Base-by-base conservation (phyloP, 2,113 vertebrate species). In the Microcebus jonahi region DNA sequence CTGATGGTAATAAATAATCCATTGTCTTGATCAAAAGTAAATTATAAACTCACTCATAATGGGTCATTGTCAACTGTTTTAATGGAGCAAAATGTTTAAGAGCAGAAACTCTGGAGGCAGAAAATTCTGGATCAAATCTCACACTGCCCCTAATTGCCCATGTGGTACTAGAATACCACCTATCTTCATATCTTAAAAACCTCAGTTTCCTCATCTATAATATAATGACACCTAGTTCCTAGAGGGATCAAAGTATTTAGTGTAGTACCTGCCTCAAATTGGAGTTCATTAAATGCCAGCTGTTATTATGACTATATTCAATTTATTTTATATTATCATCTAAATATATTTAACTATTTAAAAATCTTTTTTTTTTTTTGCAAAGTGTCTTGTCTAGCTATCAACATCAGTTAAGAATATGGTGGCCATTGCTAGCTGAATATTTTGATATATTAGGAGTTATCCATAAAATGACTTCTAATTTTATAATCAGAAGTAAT, bases 1-100 rank as follows among this genome's bases (percentile, higher is more conserved):
- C 53, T 55, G 53, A 55, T 55, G 53, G 17, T 55, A 55, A 55
- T 55, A 55, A 98, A 97, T 97, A 98, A 98, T 98, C 96, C 97
- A 98, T 45, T 98, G 96, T 39, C 57, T 94, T 15, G 14, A 87
- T 71, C 21, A 91, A 96, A 97, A 97, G 59, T 67, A 88, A 65
- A 77, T 75, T 53, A 59, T 25, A 80, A 95, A 8, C 25, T 88
- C 12, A 59, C 6, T 65, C 10, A 65, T 50, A 48, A 17, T 90
- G 29, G 23, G 34, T 90, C 65, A 61, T 76, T 68, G 1, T 76
- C 45, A 82, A 21, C 42, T 77, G 34, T 85, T 77, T 90, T 65
- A 76, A 80, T 86, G n/a, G n/a, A 75, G 17, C 18, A 34, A 10
- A 71, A 45, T 71, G 20, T 71, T 96, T 77, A 88, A 94, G 84